Evolutionary conservation across 1,140 invertebrate genomes (phyloP), one percentile per base, ranked within the genome.

Genomic region (Tetramorium parvispinum): DNA sequence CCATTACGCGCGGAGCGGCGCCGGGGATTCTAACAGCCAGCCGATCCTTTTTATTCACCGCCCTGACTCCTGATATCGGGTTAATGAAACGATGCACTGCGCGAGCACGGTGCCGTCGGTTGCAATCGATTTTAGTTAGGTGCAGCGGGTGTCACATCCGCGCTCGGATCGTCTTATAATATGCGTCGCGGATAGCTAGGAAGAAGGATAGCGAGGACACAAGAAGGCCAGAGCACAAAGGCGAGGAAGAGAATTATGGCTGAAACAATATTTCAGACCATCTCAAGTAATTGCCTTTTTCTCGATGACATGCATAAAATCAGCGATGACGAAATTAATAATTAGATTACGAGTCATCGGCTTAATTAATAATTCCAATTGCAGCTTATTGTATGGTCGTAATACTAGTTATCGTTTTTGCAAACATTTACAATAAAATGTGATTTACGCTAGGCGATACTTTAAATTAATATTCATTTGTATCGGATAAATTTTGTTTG

Each of bases 21-120:
- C 40, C 59, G 24, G 63, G 13, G 32, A n/a, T 81, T 27, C 49
- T 24, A 32, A 5, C 24, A 37, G 53, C 55, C 57, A 27, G 21
- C 65, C 43, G 73, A 85, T 77, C 57, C 55, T 68, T 87, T 85
- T 77, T 76, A 78, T 87, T 87, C 82, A 46, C 37, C 71, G 40
- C 18, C 59, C 43, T 73, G 66, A 46, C 16, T 83, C 46, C 49
- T 57, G 86, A 76, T 70, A 73, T 71, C 43, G 51, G 65, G 63
- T 71, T 86, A 86, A 86, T 82, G 85, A 82, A 86, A 82, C 78
- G 65, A 86, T 82, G 66, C 43, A 86, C 32, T 13, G 53, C 61
- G 63, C 73, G 73, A 66, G 43, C 61, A 65, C 32, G 55, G 32
- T 53, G 57, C 43, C 18, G 49, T 46, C 11, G 11, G 11, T 27